Evolutionary conservation across 2,113 vertebrate genomes (phyloP), one percentile per base, ranked within the genome.

Genomic region (Blennius ocellaris): DNA sequence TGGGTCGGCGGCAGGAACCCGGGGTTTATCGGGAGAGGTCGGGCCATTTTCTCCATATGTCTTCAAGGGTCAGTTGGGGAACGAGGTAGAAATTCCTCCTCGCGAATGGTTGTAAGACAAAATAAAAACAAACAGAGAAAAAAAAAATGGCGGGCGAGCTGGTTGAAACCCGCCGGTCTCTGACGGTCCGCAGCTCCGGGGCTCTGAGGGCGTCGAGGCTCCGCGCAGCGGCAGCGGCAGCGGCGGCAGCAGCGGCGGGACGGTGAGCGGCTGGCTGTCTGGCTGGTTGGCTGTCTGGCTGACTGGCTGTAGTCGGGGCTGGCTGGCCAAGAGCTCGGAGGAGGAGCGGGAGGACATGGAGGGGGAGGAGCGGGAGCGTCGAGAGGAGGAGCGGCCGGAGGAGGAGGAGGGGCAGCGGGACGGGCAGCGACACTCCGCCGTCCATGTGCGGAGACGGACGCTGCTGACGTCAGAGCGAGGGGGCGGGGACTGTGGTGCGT

Each of bases 1-100:
- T 99, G 97, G 45, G 96, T 96, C 87, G 96, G 97, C 86, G 96
- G 96, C 85, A 97, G 93, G 90, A 97, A 99, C 91, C 94, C 91
- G 85, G 96, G 88, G 79, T 95, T 96, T 72, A 96, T 60, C 56
- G 95, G 85, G 72, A 96, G 92, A 90, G 95, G 95, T 93, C 96
- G 95, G 87, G 97, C 94, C 97, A 99, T 98, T 93, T 94, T 96
- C 92, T 95, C 93, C 94, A 94, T 94, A 56, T 59, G 65, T 83
- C 74, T 73, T 67, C 56, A 67, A 60, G 73, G 73, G 60, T 30
- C 66, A 74, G 64, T 37, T 21, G 65, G 64, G 84, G 69, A 87
- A 58, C 8, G 55, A 69, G 69, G 1, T 36, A 6, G 73, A 58
- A 36, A 54, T 30, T 69, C 62, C 59, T 63, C 63, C 70, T 43